Base-by-base conservation (phyloP, 2,888 invertebrate species). In the Ichneumoninae sp. region DNA sequence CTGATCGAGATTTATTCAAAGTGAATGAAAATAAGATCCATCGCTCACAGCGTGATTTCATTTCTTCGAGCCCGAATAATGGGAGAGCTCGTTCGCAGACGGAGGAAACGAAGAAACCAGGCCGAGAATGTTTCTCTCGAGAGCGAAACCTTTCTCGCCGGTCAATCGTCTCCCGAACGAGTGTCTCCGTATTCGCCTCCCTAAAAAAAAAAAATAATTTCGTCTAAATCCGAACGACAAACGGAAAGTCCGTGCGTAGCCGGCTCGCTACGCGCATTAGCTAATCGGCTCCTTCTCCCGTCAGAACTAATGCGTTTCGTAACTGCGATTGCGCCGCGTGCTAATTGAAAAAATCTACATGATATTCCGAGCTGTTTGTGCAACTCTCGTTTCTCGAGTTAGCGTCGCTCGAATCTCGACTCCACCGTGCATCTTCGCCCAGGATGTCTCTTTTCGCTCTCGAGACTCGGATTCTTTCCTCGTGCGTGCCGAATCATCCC, bases 161-260 rank as follows among this genome's bases (percentile, higher is more conserved):
- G 90, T 90, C 88, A 89, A 89, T 89, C 85, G 87, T 68, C 82
- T 77, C 77, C 57, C 73, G 74, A 30, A 30, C 30, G 30, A 83
- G 78, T 70, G 36, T 69, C 33, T 57, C n/a, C 30, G 65, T 77
- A 73, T 57, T 60, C n/a, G n/a, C n/a, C n/a, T n/a, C n/a, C n/a
- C n/a, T n/a, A n/a, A n/a, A n/a, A 26, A 22, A 26, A 52, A 8
- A 10, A 10, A 40, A 30, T 19, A 44, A 7, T 60, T 69, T 13
- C 71, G 8, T 57, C 71, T 85, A 86, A 87, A 87, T 87, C 83
- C 80, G 79, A 86, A 86, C 81, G 80, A 80, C 86, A 86, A 86
- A 83, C 83, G 16, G 68, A 83, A 69, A 60, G 54, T 44, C 65
- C 60, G 69, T 30, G 57, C 57, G 26, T 57, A 19, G 19, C 22